Evolutionary conservation across 2,888 invertebrate genomes (phyloP).

Genomic region (Loripinus fragilis): DNA sequence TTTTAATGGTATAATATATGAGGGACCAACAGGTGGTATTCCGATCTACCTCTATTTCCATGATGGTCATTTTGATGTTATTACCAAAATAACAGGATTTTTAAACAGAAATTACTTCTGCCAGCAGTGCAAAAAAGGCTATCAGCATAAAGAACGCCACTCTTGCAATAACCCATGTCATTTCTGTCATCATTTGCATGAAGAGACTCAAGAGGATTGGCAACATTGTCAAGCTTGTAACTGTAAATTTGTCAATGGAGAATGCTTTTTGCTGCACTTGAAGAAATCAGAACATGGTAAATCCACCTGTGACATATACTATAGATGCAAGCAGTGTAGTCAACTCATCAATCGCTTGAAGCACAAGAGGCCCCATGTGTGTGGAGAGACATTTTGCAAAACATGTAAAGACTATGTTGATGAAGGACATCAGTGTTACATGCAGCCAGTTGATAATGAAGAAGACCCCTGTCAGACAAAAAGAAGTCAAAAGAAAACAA

Average conservation of each 20-base stretch:
- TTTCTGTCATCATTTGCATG: no score
- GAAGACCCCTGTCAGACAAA: neutral
- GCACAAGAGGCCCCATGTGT: neutral
- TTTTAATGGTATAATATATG: no score
- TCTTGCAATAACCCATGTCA: no score
- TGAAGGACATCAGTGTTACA: neutral
- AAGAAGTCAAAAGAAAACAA: neutral
- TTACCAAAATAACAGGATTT: no score
- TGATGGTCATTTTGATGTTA: no score
- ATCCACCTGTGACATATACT: no score
- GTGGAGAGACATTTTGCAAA: neutral
- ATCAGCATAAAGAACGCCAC: no score
- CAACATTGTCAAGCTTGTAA: constrained; percentile 18
- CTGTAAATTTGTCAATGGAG: constrained; percentile 8
- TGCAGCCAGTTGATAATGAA: neutral
- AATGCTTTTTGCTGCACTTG: constrained; percentile 10
- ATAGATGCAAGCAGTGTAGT: no score
- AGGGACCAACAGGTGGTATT: no score
- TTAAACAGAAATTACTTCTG: no score
- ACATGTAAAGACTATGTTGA: neutral
- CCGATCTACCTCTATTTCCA: neutral
- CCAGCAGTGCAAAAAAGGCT: no score
- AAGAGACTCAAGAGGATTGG: constrained; percentile 26
- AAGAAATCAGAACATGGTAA: neutral
- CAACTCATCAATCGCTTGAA: no score